These are phyloP conservation scores for Spodoptera frugiperda DNA, from an alignment of 1,140 invertebrate genomes.

Conservation along the genomic window DNA sequence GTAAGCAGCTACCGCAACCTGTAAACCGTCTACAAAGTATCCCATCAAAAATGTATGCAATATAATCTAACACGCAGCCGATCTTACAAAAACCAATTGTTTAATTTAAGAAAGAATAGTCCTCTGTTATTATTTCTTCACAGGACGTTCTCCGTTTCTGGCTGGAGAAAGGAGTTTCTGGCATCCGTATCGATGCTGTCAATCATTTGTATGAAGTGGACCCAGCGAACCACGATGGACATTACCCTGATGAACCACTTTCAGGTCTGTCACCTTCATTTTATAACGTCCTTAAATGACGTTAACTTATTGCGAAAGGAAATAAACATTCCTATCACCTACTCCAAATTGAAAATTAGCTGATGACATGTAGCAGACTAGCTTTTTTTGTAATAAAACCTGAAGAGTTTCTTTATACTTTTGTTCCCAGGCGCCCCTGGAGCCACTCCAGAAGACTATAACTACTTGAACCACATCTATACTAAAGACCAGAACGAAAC, in stretches of 20 bases:
- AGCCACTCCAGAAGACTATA: constrained; percentile 82
- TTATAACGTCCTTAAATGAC: too few relatives aligned
- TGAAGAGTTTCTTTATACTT: too few relatives aligned
- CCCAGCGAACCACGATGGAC: constrained; percentile 72
- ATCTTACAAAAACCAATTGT: too few relatives aligned
- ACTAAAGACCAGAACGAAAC: constrained; percentile 86
- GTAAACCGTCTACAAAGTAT: too few relatives aligned
- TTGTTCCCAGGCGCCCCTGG: constrained; percentile 62
- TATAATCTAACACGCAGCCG: too few relatives aligned
- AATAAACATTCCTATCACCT: too few relatives aligned
- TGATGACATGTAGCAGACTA: too few relatives aligned
- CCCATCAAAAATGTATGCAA: too few relatives aligned
- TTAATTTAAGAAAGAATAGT: background rate
- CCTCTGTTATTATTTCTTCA: constrained; percentile 41
- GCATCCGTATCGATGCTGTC: constrained; percentile 91
- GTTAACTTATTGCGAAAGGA: too few relatives aligned
- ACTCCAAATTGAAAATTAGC: too few relatives aligned
- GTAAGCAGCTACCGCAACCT: too few relatives aligned
- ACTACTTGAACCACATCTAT: constrained; percentile 88
- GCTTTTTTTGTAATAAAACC: too few relatives aligned
- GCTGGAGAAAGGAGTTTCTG: constrained; percentile 91
- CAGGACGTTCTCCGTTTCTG: constrained; percentile 91
- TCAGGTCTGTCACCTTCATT: constrained; percentile 55
- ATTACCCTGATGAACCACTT: constrained; percentile 87
- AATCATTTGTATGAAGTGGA: constrained; percentile 87